Conservation (phyloP, 92 coral and sea anemone species). For the Parazoanthus darwini region DNA sequence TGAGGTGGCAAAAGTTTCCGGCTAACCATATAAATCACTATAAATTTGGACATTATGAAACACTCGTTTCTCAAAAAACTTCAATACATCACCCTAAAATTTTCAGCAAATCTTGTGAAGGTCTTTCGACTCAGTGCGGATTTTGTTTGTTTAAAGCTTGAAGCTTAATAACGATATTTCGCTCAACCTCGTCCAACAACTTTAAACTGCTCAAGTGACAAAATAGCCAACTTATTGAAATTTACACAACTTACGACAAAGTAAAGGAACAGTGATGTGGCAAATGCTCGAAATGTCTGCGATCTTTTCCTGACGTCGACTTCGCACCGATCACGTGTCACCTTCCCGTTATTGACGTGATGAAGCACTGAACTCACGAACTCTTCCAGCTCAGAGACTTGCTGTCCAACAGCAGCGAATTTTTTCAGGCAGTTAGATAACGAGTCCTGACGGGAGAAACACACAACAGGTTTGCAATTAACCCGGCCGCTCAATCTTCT, state of each 20-base stretch:
- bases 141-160: too few species aligned
- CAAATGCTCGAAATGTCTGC: slow-evolving; percentile 91
- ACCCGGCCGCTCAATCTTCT: background rate
- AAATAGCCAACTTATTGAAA: background rate
- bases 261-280: slow-evolving; percentile 68
- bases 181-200: too few species aligned
- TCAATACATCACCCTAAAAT: too few species aligned
- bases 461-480: background rate
- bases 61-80: too few species aligned
- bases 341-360: background rate
- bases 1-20: too few species aligned
- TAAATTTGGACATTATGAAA: too few species aligned
- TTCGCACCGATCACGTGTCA: background rate
- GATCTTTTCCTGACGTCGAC: slow-evolving; percentile 32
- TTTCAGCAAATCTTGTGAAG: too few species aligned
- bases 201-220: too few species aligned
- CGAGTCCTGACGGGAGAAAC: slow-evolving; percentile 60
- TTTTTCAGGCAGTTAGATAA: slow-evolving; percentile 57
- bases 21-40: too few species aligned
- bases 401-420: slow-evolving; percentile 75
- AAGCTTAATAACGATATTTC: too few species aligned
- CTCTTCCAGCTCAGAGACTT: slow-evolving; percentile 52
- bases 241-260: slow-evolving; percentile 58
- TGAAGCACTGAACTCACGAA: slow-evolving; percentile 68
- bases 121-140: too few species aligned